Evolutionary conservation across 2,888 invertebrate genomes (phyloP), one percentile per base, ranked within the genome.

Genomic region (Polia nebulosa): DNA sequence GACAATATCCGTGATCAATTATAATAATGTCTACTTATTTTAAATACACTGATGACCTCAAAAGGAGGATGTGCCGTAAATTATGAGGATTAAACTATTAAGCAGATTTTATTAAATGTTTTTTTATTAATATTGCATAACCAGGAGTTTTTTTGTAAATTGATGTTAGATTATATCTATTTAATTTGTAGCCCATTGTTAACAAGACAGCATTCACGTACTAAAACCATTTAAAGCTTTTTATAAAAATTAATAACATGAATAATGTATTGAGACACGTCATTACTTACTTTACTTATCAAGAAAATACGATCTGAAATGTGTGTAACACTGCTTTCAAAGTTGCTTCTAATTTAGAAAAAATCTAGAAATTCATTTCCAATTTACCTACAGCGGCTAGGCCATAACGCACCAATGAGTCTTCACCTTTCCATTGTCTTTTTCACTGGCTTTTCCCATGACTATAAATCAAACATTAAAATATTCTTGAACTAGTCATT

Each of bases 11-110:
- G 41, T 60, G 67, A 62, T 68, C 64, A 70, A 65, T 78, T 65
- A 77, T 59, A 63, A 44, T 74, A 65, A 70, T 60, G 8, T 59
- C 25, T 62, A 56, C 25, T 64, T 69, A 69, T 78, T 70, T 65
- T 63, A 45, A 71, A 75, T 51, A 66, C 47, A 41, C 8, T 58
- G 51, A 45, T 71, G 63, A 44, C 71, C 58, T 58, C 63, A 59
- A 47, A 72, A 57, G 39, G 39, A 68, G 74, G 60, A 74, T 61
- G 47, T 59, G 11, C 49, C 15, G 9, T 52, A 36, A 59, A 52
- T 53, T 11, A 64, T 60, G 22, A 47, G 17, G 22, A 29, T 32
- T 52, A 41, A 29, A 72, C 11, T 55, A 22, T 25, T 34, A 9
- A 27, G 47, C 17, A 41, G 11, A 55, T 51, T 44, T 55, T 36